phyloP scores from a whole-genome alignment of 2,113 vertebrate genomes.

The Choloepus hoffmanni region DNA sequence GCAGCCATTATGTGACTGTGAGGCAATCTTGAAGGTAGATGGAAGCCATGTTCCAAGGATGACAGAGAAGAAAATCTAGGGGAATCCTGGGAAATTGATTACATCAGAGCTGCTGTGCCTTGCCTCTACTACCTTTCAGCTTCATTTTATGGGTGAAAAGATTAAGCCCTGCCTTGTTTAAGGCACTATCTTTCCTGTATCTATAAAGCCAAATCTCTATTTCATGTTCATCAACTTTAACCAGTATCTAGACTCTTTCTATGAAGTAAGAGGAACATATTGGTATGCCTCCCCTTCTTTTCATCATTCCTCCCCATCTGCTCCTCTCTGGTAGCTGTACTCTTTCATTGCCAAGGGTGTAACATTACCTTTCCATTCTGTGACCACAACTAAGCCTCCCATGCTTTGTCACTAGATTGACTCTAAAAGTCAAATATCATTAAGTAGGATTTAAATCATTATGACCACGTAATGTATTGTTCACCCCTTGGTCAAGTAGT shows the following conservation, averaged over 20 bases:
- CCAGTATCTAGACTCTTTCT: background rate
- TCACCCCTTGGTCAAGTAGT: background rate
- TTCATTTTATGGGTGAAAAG: background rate
- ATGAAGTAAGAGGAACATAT: background rate
- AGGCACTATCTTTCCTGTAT: background rate
- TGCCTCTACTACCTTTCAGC: background rate
- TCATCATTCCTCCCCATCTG: background rate
- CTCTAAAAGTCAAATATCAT: background rate
- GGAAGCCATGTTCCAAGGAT: background rate
- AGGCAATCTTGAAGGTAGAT: background rate
- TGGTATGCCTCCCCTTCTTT: background rate
- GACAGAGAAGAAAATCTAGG: constrained; percentile 10
- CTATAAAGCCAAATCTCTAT: background rate
- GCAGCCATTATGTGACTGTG: background rate
- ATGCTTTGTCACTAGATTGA: background rate
- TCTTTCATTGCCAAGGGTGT: background rate
- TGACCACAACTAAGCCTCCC: background rate
- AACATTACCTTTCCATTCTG: background rate
- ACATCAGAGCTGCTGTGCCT: background rate
- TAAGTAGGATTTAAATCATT: constrained; percentile 13
- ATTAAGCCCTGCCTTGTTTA: background rate
- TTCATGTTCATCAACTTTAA: background rate
- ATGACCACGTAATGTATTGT: background rate
- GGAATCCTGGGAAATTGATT: background rate
- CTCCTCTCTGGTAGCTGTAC: background rate